A percentile compares a stretch with the other conserved stretches of the same genome.
Evolutionary conservation across 2,113 vertebrate species (phyloP).

Genomic region (Phoenicopterus ruber): DNA sequence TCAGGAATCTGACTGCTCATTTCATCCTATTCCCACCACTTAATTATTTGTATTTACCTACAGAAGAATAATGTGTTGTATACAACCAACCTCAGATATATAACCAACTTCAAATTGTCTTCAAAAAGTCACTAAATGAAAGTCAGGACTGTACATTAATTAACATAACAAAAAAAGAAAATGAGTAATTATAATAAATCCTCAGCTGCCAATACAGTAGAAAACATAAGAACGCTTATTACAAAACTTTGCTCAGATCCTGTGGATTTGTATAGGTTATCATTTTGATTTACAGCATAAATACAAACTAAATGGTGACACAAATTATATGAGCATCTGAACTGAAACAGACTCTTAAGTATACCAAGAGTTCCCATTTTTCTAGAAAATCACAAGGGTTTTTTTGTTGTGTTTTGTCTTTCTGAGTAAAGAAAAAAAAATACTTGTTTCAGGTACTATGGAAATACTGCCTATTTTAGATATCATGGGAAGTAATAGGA

Average conservation of each 20-base stretch:
- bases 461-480: conserved; percentile 14
- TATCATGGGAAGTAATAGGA: conserved; percentile 10
- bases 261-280: background rate
- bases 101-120: background rate
- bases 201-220: background rate
- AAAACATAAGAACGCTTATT: background rate
- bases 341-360: background rate
- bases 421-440: background rate
- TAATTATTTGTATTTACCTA: background rate
- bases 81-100: background rate
- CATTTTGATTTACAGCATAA: background rate
- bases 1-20: background rate
- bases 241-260: background rate
- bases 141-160: background rate
- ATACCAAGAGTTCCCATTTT: background rate
- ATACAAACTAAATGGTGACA: background rate
- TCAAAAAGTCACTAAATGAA: background rate
- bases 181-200: background rate
- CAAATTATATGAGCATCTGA: background rate
- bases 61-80: background rate
- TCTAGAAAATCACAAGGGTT: background rate
- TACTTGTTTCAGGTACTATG: background rate
- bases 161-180: background rate
- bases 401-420: background rate
- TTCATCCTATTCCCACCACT: background rate